Evolutionary conservation across 2,888 invertebrate genomes (phyloP), one percentile per base, ranked within the genome.

Genomic region (Agonopterix arenella): DNA sequence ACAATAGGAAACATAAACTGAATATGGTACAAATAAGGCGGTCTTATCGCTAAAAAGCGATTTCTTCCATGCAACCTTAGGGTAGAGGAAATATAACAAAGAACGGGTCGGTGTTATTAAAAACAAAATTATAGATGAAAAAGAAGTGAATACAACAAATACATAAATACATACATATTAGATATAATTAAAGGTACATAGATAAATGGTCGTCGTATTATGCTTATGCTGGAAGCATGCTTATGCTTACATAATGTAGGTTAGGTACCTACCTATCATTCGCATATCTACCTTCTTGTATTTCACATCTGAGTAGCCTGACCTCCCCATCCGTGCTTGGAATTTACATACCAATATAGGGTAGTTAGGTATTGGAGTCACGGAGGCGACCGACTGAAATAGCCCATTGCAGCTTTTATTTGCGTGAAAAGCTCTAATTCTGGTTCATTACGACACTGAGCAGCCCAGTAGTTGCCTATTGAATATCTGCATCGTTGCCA

Each of bases 311-410:
- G 38, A 40, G 38, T 40, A 28, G 28, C 28, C 28, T 28, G 28
- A n/a, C 40, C 40, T 40, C 40, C n/a, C 40, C n/a, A 40, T 40
- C 40, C 40, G 40, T 40, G 40, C 40, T 40, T 40, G 40, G 18
- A 43, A 48, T 48, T 48, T 44, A 11, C 48, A 48, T 48, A 48
- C 37, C 48, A 48, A 44, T 44, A 11, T 48, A 18, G 13, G 36
- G 11, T 18, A 44, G 44, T 48, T 48, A 44, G 28, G 48, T 49
- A 49, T 45, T 11, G 43, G 11, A 50, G 50, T 50, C 46, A 50
- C 50, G 46, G 44, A 46, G 16, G 41, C 46, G 37, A 38, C 18
- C n/a, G 28, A 9, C 45, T 45, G 44, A n/a, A 45, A 16, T 40
- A 38, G 44, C 42, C 42, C 49, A 36, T 36, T 45, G 46, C 42